Base-by-base conservation (phyloP, 2,797 vertebrate species). In the Alectoris magna region DNA sequence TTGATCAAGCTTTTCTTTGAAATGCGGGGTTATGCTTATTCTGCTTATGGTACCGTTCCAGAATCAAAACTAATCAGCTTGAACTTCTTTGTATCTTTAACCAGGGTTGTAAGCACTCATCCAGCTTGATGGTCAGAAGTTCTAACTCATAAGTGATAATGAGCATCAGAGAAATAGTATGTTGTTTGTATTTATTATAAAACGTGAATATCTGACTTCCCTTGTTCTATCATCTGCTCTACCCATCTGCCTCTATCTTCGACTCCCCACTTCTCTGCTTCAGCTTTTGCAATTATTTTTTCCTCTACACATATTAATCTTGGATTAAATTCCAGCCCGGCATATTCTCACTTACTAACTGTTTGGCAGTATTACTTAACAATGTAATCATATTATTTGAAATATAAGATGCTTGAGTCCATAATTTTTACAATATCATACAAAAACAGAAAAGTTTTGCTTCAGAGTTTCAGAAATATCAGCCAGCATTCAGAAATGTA, bases 181-280 rank as follows among this genome's bases (percentile, higher is more conserved):
- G 71, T 39, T 79, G 38, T 41, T 81, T 87, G 49, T 82, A 17
- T 91, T 77, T 81, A 48, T 60, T 59, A 74, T 17, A 41, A 80
- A 84, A 78, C 17, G 27, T 6, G 79, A 94, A 74, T 63, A 89
- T 71, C 71, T 67, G 63, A 81, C 59, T 84, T 71, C 55, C 55
- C 79, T 64, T 78, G 68, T 87, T 71, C 34, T 75, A 62, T 91
- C 86, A 90, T 81, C 79, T 84, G 63, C 67, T 84, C 62, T 91
- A 78, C 66, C 78, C 84, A 92, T 87, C 75, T 81, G 76, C 87
- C 82, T 92, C 59, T 69, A 41, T 83, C 71, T 87, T 23, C 80
- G 36, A 67, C 59, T 82, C 48, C 44, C n/a, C 63, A 75, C 39
- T 72, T 92, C 31, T 55, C n/a, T 44, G 49, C 41, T 73, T 48